These are phyloP conservation scores for Apodemus speciosus DNA, from an alignment of 2,113 vertebrate genomes.

Conservation along the genomic window DNA sequence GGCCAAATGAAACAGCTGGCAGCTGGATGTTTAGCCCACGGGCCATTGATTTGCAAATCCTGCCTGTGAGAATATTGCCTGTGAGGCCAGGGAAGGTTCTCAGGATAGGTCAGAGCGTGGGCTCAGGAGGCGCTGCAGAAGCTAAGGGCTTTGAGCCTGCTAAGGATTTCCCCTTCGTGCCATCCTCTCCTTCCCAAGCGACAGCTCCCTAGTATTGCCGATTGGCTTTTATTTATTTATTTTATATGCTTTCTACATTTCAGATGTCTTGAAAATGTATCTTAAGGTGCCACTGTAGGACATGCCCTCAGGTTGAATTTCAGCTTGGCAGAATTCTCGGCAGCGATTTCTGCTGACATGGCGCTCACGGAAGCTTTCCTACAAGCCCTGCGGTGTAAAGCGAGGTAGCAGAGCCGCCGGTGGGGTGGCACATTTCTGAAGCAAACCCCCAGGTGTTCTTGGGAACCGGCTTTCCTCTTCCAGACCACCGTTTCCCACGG, in stretches of 20 bases:
- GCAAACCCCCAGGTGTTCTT: not conserved
- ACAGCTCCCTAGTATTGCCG: not conserved
- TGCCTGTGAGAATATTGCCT: not conserved
- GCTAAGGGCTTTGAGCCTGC: not conserved
- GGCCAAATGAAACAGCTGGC: constrained; percentile 55
- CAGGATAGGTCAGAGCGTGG: not conserved
- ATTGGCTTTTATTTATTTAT: constrained; percentile 41
- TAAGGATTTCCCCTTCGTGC: constrained; percentile 3
- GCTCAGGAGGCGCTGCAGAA: constrained; percentile 28
- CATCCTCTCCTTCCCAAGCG: not conserved
- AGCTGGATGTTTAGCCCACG: not conserved
- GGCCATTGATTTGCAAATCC: not conserved
- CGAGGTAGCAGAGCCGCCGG: not conserved
- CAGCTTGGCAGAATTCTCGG: not conserved
- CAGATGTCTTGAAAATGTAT: not conserved
- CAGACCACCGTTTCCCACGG: not conserved
- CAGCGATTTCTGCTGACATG: not conserved
- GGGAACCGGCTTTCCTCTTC: not conserved
- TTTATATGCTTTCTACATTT: constrained; percentile 25
- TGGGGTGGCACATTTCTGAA: not conserved
- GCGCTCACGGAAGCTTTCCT: not conserved
- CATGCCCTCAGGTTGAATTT: not conserved
- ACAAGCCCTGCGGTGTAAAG: not conserved
- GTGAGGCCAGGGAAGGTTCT: not conserved
- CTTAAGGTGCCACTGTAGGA: not conserved